Conservation (phyloP, 2,888 invertebrate genomes). For the Sinopyrophorus schimmeli region DNA sequence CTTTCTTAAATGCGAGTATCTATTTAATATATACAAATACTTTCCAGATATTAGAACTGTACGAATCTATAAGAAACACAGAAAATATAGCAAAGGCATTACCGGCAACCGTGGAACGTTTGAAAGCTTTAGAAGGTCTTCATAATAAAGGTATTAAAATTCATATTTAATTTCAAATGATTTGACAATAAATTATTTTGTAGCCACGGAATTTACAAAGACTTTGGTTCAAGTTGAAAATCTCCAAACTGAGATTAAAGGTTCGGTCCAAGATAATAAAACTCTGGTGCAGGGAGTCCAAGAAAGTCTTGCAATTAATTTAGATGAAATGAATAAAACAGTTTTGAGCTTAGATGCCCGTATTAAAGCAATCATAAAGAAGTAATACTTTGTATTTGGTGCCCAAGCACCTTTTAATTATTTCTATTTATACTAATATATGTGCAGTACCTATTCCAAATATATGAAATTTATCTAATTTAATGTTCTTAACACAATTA, state of each 20-base stretch:
- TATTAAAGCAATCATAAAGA: constrained; percentile 64
- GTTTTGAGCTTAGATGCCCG: constrained; percentile 74
- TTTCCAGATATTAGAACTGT: constrained; percentile 77
- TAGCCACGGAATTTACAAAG: constrained; percentile 86
- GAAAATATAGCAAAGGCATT: constrained; percentile 79
- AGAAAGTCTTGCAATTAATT: constrained; percentile 77
- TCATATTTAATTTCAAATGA: neutral
- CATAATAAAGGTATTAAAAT: constrained; percentile 80
- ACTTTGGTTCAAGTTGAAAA: constrained; percentile 80
- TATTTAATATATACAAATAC: neutral
- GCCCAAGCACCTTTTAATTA: constrained; percentile 1
- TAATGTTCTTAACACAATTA: constrained; percentile 1
- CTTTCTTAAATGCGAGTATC: neutral
- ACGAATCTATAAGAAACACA: constrained; percentile 84
- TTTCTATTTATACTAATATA: constrained; percentile 6
- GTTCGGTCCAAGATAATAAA: constrained; percentile 77
- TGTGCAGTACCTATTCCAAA: neutral
- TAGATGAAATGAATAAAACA: constrained; percentile 77
- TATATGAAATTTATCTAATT: neutral
- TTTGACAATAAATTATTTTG: constrained; percentile 37
- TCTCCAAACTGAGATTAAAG: constrained; percentile 71
- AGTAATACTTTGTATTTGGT: constrained; percentile 41
- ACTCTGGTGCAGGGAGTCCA: constrained; percentile 77
- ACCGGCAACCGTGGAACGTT: constrained; percentile 79
- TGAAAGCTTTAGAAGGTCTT: constrained; percentile 82